Evolutionary conservation across 2,888 invertebrate genomes (phyloP).

Genomic region (Cheilosia impressa): DNA sequence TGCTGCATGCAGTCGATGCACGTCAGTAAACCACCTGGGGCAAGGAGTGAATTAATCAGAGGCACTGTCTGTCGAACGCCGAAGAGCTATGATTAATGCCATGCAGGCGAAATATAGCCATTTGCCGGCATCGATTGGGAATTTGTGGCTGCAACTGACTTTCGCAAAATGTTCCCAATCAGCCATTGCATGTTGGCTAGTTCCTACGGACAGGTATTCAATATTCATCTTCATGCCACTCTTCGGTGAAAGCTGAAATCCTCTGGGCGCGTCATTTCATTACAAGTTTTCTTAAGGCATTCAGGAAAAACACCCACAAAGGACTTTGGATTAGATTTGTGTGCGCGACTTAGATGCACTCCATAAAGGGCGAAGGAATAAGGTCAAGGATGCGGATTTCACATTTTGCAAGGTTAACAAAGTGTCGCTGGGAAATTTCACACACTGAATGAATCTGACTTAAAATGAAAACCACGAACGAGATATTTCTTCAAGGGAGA

Average conservation of each 20-base stretch:
- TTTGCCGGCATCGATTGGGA: background rate
- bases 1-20: background rate
- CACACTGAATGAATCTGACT: too few species aligned
- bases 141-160: too few species aligned
- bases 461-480: too few species aligned
- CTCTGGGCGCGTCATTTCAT: too few species aligned
- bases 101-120: background rate
- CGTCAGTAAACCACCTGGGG: conserved; percentile 35
- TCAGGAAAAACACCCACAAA: background rate
- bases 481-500: too few species aligned
- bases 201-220: too few species aligned
- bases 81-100: conserved; percentile 50
- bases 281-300: background rate
- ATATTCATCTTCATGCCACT: too few species aligned
- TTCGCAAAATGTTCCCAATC: too few species aligned
- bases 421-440: background rate
- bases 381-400: background rate
- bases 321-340: background rate
- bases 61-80: conserved; percentile 38
- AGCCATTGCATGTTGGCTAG: too few species aligned
- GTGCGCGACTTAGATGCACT: background rate
- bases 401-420: background rate
- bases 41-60: conserved; percentile 65
- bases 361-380: background rate
- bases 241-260: too few species aligned